phyloP scores from a whole-genome alignment of 2,888 invertebrate species.

The Hipparchia sbordonii region DNA sequence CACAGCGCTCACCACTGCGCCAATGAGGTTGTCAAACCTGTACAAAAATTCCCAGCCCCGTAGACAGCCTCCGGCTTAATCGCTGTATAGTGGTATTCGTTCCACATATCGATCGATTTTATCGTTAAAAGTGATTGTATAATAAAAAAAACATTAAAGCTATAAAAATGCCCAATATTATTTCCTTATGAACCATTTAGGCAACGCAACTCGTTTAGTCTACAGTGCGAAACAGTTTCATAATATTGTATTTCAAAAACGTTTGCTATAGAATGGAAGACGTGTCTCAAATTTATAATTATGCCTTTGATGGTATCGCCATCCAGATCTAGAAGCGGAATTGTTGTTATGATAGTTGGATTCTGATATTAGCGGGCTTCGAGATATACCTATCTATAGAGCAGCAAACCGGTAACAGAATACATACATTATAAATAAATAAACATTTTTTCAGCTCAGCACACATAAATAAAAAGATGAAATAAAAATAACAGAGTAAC shows the following conservation, averaged over 20 bases:
- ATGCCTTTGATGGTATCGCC: background rate
- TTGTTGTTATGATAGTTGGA: background rate
- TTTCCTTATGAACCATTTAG: background rate
- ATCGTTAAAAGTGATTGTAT: background rate
- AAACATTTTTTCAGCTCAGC: too few relatives aligned
- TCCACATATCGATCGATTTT: background rate
- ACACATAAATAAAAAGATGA: too few relatives aligned
- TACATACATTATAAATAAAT: too few relatives aligned
- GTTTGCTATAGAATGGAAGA: background rate
- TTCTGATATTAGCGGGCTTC: background rate
- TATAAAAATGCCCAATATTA: background rate
- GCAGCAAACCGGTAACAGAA: background rate
- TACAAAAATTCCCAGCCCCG: too few relatives aligned
- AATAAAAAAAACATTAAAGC: background rate
- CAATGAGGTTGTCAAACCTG: too few relatives aligned
- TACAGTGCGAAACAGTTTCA: background rate
- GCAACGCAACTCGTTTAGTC: background rate
- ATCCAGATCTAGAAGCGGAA: background rate
- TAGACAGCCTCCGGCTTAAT: too few relatives aligned
- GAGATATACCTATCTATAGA: background rate
- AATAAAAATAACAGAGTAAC: too few relatives aligned
- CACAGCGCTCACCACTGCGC: too few relatives aligned
- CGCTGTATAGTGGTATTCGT: too few relatives aligned
- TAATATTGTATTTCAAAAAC: slow-evolving; percentile 1
- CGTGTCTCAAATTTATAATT: slow-evolving; percentile 10